Base-by-base conservation (phyloP, 2,888 invertebrate genomes). In the Stenodera caucasica region DNA sequence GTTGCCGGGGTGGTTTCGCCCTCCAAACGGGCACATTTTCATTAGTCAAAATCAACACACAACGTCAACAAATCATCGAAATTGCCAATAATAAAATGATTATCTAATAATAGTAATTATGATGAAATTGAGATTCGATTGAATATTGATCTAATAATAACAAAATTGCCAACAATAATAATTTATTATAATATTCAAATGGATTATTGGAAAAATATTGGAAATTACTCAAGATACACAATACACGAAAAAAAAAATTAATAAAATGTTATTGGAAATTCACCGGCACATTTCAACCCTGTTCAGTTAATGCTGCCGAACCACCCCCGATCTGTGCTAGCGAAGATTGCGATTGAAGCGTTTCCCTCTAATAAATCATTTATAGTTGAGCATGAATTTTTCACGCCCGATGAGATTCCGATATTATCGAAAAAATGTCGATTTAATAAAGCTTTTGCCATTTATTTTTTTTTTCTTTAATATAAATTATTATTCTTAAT, bases 321-420 rank as follows among this genome's bases (percentile, higher is more conserved):
- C 23, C 26, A 26, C 26, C 40, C 40, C 37, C 40, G 8, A 21
- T 18, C n/a, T 12, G 23, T 6, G 11, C 52, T 29, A 9, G 9
- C 21, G 15, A 35, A 53, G 33, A 53, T 35, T 53, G 53, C 53
- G 53, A 53, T 53, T 53, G 53, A 53, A 53, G 33, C 53, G 53
- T 53, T 45, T 45, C 45, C 45, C 53, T 33, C 30, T 53, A 53
- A 53, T 53, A 53, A 53, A 53, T 53, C 53, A 53, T 53, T 53
- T 53, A 53, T 30, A 32, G 53, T 35, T 53, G 29, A 21, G 35
- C 33, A 35, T 53, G 35, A 53, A 53, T 53, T 30, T 53, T 53
- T 53, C 53, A 53, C 53, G 33, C 53, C 45, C 45, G 45, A 45
- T 23, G 45, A 35, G 30, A 35, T 53, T 30, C 53, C 35, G 53